Percentiles rank a stretch among this genome's conserved stretches.
These are phyloP conservation scores for Peromyscus attwateri DNA, from an alignment of 2,797 vertebrate genomes.

Conservation along the genomic window DNA sequence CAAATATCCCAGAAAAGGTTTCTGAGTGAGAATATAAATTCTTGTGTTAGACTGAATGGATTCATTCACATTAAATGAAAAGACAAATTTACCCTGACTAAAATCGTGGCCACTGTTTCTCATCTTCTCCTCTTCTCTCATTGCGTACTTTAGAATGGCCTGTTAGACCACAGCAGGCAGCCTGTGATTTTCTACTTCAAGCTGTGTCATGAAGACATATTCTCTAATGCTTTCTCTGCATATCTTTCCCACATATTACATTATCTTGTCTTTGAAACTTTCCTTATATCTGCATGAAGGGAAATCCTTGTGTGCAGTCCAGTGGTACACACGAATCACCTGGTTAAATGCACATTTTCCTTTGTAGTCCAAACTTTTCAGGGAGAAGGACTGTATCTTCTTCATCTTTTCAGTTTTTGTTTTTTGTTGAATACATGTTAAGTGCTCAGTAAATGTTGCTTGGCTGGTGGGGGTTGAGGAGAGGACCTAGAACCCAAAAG, in stretches of 20 bases:
- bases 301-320: background rate
- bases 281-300: background rate
- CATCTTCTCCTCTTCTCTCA: background rate
- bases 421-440: background rate
- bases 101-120: background rate
- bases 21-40: background rate
- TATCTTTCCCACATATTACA: accelerated
- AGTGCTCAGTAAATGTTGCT: background rate
- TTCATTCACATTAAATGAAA: background rate
- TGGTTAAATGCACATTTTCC: background rate
- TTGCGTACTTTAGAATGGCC: background rate
- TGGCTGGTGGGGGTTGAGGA: background rate
- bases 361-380: background rate
- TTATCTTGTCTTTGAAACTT: background rate
- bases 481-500: background rate
- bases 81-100: background rate
- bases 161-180: background rate
- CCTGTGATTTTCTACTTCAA: background rate
- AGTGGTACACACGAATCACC: background rate
- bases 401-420: background rate
- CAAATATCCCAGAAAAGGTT: background rate
- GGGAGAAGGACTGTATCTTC: background rate
- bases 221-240: background rate
- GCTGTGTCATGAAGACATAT: background rate
- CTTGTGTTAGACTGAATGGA: background rate